Base-by-base conservation (phyloP, 2,113 vertebrate species). In the Corythaeola cristata region DNA sequence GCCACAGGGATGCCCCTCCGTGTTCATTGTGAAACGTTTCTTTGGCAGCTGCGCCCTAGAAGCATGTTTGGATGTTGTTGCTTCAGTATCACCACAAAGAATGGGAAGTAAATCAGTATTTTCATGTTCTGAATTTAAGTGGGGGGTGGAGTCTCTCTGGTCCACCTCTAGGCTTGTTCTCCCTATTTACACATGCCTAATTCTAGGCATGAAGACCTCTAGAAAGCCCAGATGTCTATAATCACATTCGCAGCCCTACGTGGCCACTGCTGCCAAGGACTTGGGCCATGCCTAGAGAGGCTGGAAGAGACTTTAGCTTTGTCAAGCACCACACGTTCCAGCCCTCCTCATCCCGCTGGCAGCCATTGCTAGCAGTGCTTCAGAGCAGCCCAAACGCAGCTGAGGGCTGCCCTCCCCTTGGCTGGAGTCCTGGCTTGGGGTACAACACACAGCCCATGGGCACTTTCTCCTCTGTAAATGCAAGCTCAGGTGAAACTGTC, bases 1-100 rank as follows among this genome's bases (percentile, higher is more conserved):
- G 85, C 95, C 94, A 89, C 82, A 93, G 88, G 94, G 94, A 95
- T 96, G 91, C 91, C 89, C 87, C 89, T 96, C 67, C 44, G n/a
- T 30, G 37, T 67, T 93, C 24, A 0, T 15, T 83, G 94, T 74
- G 81, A 92, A 93, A 90, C 0, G 0, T 35, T 89, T 64, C 77
- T 82, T 93, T 89, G 94, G 91, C 94, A 96, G 81, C 85, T 85
- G 89, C 77, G 68, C 67, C 89, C 77, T 72, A 39, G 68, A 74
- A 84, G 56, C 5, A 2, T 45, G 64, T 68, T 82, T 87, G 74
- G 69, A 64, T 82, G 74, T 58, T 88, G 63, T 32, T 92, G 56
- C 66, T 72, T 75, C 64, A 78, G 84, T 49, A 66, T 60, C 49
- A 8, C 33, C 56, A 82, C 44, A 68, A 3, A 44, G 39, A 78